Evolutionary conservation across 2,113 vertebrate genomes (phyloP), one percentile per base, ranked within the genome.

Genomic region (Morone saxatilis): DNA sequence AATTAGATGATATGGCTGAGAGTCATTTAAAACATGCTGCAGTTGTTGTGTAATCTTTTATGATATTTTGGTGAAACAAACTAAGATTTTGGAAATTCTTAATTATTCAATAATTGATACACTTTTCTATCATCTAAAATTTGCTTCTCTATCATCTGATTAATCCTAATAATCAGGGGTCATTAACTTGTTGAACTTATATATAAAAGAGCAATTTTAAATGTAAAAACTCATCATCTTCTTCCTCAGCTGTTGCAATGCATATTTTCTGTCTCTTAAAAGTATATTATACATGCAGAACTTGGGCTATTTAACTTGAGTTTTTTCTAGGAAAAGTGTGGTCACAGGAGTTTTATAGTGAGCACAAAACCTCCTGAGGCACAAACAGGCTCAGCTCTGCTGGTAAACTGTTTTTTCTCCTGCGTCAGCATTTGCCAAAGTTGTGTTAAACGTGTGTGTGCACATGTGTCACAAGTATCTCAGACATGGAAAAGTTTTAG

Each of bases 41-140:
- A 17, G 47, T 38, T 57, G n/a, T 81, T 67, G 51, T 79, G 57
- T 56, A 81, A 71, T 59, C 14, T 72, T 40, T 22, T 8, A 11
- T 25, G 1, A 4, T 31, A 1, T 45, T 70, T 38, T 2, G 40
- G 3, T 62, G 43, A 22, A 60, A 78, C 16, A 54, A 62, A 47
- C 31, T 31, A 31, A 31, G 31, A 31, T 31, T 31, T 31, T 31
- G 31, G 31, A 31, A 31, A 31, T 31, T 31, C 31, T 31, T 31
- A 31, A 31, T 70, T 51, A 1, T 78, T 41, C 20, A 8, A 50
- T 41, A 20, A 61, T 20, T 41, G 12, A 43, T 53, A 8, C 20
- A 54, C 36, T 20, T 63, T 53, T 62, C 19, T 59, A 11, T 20
- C 9, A 45, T 60, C 1, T 48, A 2, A 63, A 22, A 4, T 51